Evolutionary conservation across 2,888 invertebrate genomes (phyloP), one percentile per base, ranked within the genome.

Genomic region (Drosophila neonasuta): DNA sequence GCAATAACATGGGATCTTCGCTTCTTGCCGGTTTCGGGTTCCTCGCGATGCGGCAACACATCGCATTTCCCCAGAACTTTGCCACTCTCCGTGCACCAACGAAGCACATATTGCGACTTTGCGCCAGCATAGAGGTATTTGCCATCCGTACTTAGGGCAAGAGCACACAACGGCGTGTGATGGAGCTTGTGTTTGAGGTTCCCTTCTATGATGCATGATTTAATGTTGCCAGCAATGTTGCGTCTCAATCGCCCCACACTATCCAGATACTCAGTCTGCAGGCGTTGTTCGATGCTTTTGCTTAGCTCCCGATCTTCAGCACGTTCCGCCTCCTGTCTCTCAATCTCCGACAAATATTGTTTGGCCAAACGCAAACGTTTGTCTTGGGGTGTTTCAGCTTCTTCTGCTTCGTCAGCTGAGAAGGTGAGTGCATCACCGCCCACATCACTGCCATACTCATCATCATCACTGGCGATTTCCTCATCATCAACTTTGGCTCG

Each of bases 281-380:
- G 92, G 60, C 96, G 93, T 80, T 94, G 94, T n/a, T 95, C 93
- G 2, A 91, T 88, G 52, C 88, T 88, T 50, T 89, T 88, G 36
- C 97, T 92, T 2, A 94, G 92, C 74, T 93, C 93, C 60, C 94
- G 94, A 15, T 93, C 92, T 78, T 94, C 95, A 0, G 93, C 92
- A 77, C 95, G 92, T 73, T 94, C 93, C 20, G 93, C 93, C 89
- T 96, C 96, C 92, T 96, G 95, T 86, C 93, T 94, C 90, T 96
- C 95, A 46, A 98, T 95, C 92, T 97, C 96, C 85, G 95, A 93
- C 36, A 99, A 92, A 90, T 97, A 97, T 88, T 96, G 94, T 89
- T 98, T 98, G 0, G 98, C 97, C 68, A 98, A 91, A 46, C 97
- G 93, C 51, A 98, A 89, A 77, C 96, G 95, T 89, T 98, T 98